These are phyloP conservation scores for Apostichopus leukothele DNA, from an alignment of 53 echinoderm and acorn worm genomes.

Conservation along the genomic window DNA sequence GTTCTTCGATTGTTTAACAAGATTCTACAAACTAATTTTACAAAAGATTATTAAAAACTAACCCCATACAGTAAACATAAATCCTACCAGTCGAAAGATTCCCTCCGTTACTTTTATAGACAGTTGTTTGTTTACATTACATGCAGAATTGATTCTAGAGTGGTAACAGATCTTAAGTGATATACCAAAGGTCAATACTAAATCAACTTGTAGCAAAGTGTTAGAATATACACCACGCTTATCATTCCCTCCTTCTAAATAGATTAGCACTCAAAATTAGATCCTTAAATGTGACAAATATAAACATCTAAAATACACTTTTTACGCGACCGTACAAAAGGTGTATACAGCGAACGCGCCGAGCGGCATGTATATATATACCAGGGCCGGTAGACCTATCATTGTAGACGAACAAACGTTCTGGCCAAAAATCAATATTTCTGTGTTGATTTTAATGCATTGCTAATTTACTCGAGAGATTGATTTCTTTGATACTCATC, in stretches of 20 bases:
- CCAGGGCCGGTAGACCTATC: not conserved
- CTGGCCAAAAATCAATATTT: constrained; percentile 28
- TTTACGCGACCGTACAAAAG: not conserved
- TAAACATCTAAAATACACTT: not conserved
- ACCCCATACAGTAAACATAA: no score
- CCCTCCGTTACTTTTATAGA: no score
- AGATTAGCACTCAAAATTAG: not conserved
- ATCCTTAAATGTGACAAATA: not conserved
- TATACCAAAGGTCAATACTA: not conserved
- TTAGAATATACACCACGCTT: not conserved
- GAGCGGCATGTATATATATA: not conserved
- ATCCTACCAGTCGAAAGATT: no score
- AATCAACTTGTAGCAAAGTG: not conserved
- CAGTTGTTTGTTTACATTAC: no score
- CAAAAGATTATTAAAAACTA: no score
- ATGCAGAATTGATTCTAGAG: no score
- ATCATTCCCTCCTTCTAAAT: not conserved
- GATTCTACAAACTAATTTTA: no score
- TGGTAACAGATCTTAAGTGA: no score
- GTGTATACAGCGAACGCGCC: not conserved
- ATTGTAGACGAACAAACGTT: constrained; percentile 27
- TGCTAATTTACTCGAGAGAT: constrained; percentile 45
- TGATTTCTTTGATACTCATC: constrained; percentile 25
- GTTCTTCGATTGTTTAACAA: no score
- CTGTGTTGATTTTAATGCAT: constrained; percentile 54